A percentile compares a stretch with the other conserved stretches of the same genome.
phyloP scores from a whole-genome alignment of 2,888 invertebrate species.

The Papilio protenor region DNA sequence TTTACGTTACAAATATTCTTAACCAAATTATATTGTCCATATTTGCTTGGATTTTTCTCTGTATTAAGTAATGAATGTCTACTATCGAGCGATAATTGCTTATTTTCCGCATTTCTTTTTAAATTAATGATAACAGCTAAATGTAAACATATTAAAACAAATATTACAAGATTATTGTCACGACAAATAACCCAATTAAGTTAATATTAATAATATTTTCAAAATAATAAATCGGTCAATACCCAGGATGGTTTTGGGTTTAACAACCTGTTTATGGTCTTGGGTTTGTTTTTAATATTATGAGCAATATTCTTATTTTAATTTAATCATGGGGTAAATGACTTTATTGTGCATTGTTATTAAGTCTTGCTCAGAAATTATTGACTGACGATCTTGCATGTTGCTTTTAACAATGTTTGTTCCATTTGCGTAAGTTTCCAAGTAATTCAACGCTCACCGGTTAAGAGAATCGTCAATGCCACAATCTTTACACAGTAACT shows the following conservation, averaged over 20 bases:
- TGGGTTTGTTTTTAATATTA: not conserved
- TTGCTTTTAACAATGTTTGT: not conserved
- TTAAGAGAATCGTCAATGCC: slow-evolving; percentile 4
- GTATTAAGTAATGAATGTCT: not conserved
- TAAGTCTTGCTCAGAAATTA: not conserved
- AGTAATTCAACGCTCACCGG: not conserved
- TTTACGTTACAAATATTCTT: slow-evolving; percentile 19
- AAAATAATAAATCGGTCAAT: not conserved
- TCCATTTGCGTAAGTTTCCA: not conserved
- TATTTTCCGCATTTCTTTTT: not conserved
- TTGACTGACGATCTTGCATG: not conserved
- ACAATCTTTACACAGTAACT: not conserved
- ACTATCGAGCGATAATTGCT: not conserved
- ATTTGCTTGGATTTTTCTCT: not conserved
- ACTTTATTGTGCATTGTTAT: not conserved
- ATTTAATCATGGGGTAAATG: not conserved
- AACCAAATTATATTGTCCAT: not conserved
- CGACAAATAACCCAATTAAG: not conserved
- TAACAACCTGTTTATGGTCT: not conserved
- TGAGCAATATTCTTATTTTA: not conserved
- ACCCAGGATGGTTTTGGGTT: not conserved
- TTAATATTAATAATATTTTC: not conserved
- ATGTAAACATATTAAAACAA: too few relatives aligned
- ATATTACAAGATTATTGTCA: not conserved
- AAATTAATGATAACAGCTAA: not conserved